Conservation (phyloP, 2,888 invertebrate species). For the Chymomyza fuscimana region DNA sequence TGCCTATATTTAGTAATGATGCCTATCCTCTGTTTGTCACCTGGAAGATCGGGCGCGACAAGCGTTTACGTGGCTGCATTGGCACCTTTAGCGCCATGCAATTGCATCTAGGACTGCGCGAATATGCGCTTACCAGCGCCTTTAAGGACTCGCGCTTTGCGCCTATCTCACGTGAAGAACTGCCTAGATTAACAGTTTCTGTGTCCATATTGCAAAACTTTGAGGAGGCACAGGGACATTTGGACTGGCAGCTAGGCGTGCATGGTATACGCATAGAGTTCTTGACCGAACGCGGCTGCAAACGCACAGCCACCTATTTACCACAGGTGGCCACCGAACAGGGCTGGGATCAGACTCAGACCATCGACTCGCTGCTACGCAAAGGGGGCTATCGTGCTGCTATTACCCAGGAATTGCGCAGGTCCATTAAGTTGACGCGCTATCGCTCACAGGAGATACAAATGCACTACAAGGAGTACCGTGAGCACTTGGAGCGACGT, state of each 20-base stretch:
- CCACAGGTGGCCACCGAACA: conserved; percentile 99
- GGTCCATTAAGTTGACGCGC: conserved; percentile 95
- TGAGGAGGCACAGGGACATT: conserved; percentile 95
- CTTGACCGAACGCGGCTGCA: conserved; percentile 93
- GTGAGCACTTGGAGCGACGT: conserved; percentile 77
- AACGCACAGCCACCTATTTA: conserved; percentile 98
- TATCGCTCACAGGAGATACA: conserved; percentile 98
- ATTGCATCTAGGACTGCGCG: conserved; percentile 94
- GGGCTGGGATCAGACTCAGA: conserved; percentile 99
- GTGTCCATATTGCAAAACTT: conserved; percentile 96
- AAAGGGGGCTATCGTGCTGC: conserved; percentile 97
- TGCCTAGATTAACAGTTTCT: conserved; percentile 94
- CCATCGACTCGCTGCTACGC: conserved; percentile 97
- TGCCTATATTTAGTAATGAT: conserved; percentile 95
- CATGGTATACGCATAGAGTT: conserved; percentile 99
- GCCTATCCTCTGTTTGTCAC: conserved; percentile 99
- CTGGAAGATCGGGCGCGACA: conserved; percentile 98
- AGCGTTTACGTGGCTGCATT: conserved; percentile 97
- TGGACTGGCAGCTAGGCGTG: conserved; percentile 98
- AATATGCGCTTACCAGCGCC: conserved; percentile 98
- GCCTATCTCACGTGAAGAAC: conserved; percentile 96
- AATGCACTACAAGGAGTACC: conserved; percentile 91
- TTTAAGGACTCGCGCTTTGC: conserved; percentile 97
- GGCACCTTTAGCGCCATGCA: conserved; percentile 99
- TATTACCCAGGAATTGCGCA: conserved; percentile 92